Conservation (phyloP, 92 coral and sea anemone species). For the Bergia puertoricense region DNA sequence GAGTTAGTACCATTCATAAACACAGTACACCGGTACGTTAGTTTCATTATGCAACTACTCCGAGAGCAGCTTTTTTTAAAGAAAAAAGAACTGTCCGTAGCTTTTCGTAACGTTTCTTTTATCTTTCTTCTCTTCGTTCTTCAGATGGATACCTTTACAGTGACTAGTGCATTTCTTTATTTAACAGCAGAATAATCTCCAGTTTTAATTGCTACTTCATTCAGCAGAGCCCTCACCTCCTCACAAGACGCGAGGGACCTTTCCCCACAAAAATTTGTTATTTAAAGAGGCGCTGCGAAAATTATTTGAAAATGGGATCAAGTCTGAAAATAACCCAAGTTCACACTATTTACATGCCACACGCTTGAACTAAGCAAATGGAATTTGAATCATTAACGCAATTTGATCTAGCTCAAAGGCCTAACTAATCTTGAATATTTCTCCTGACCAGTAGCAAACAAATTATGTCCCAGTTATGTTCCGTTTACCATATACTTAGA, state of each 20-base stretch:
- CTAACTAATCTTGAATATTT: not conserved
- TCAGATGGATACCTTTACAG: too few species aligned
- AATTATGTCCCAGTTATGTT: not conserved
- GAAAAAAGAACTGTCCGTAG: not conserved
- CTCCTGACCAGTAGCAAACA: slow-evolving; percentile 13
- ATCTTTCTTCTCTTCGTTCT: not conserved
- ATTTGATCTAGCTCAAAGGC: slow-evolving; percentile 1
- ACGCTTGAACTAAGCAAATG: not conserved
- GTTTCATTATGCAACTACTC: not conserved
- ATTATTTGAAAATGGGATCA: slow-evolving; percentile 10
- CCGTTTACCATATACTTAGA: not conserved
- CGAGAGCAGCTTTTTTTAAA: not conserved
- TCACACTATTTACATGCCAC: slow-evolving; percentile 41
- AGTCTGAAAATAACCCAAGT: slow-evolving; percentile 28
- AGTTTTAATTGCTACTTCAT: not conserved
- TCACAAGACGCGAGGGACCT: not conserved
- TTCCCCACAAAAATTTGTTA: not conserved
- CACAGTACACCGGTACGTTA: not conserved
- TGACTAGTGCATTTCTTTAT: not conserved
- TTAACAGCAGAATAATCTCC: not conserved
- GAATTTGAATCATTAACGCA: slow-evolving; percentile 7
- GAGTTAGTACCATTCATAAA: not conserved
- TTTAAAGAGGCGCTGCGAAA: not conserved
- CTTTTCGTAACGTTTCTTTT: not conserved
- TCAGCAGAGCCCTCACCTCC: not conserved